These are phyloP conservation scores for Micronycteris hirsuta DNA, from an alignment of 2,113 vertebrate species.

Conservation along the genomic window DNA sequence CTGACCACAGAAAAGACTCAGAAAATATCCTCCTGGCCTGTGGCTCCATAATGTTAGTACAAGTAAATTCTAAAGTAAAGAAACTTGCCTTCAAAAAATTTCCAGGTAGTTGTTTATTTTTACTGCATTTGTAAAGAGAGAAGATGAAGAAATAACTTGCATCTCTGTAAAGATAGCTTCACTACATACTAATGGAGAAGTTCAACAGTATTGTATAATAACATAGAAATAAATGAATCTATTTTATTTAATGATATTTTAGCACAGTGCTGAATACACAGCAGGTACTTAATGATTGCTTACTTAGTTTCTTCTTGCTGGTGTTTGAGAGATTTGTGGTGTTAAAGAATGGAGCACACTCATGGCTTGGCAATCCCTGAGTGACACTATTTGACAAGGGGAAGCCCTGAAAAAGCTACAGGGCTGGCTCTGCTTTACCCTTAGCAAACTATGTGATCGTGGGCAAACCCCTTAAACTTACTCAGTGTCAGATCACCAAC, in stretches of 20 bases:
- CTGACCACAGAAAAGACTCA: neutral
- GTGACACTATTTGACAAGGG: neutral
- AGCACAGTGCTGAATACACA: neutral
- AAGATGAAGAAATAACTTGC: neutral
- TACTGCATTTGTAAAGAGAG: neutral
- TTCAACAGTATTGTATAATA: neutral
- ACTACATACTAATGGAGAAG: neutral
- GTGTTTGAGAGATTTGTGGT: neutral
- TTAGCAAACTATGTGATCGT: neutral
- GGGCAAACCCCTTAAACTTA: neutral
- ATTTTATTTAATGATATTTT: neutral
- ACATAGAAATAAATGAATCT: neutral
- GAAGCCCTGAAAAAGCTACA: neutral
- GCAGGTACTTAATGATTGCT: neutral
- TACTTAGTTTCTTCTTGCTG: neutral
- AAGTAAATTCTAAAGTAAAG: neutral
- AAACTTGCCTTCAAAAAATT: neutral
- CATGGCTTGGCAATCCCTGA: neutral
- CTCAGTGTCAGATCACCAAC: neutral
- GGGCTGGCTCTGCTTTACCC: neutral
- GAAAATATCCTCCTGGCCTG: neutral
- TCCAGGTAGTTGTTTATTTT: neutral
- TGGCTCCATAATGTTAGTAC: rapidly evolving
- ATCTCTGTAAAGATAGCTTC: neutral
- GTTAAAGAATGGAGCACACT: neutral